phyloP scores from a whole-genome alignment of 2,797 vertebrate genomes.

The Euphonia xanthogaster region DNA sequence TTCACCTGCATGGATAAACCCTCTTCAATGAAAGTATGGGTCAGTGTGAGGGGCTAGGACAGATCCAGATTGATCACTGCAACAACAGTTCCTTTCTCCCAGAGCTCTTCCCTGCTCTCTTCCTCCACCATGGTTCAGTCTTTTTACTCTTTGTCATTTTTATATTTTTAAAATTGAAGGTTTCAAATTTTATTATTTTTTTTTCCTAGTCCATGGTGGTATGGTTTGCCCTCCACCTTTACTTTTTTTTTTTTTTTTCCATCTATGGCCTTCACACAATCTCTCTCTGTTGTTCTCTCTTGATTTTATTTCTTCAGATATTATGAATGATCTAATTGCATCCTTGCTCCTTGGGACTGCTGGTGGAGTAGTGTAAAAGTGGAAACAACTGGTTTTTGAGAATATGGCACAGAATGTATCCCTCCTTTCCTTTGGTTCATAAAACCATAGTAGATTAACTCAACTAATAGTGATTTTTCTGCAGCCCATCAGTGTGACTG shows the following conservation, averaged over 20 bases:
- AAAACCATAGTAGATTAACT: background rate
- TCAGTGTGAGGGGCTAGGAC: background rate
- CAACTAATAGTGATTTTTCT: background rate
- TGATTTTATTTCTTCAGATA: background rate
- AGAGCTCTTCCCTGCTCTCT: background rate
- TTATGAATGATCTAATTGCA: background rate
- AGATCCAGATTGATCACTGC: background rate
- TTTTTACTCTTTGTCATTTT: background rate
- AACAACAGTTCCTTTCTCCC: background rate
- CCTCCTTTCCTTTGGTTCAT: background rate
- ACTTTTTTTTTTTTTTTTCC: background rate
- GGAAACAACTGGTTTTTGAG: background rate
- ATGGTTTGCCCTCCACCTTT: fast-evolving
- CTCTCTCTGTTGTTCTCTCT: background rate
- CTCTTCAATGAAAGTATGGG: fast-evolving
- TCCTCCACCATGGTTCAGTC: background rate
- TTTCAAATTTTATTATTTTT: background rate
- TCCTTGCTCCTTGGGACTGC: background rate
- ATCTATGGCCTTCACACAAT: fast-evolving
- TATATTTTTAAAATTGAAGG: background rate
- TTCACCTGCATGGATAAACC: background rate
- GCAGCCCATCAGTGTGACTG: fast-evolving
- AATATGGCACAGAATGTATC: background rate
- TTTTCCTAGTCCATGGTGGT: fast-evolving
- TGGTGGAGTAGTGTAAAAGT: background rate